Conservation (phyloP, 2,888 invertebrate species). For the Euproctis similis region DNA sequence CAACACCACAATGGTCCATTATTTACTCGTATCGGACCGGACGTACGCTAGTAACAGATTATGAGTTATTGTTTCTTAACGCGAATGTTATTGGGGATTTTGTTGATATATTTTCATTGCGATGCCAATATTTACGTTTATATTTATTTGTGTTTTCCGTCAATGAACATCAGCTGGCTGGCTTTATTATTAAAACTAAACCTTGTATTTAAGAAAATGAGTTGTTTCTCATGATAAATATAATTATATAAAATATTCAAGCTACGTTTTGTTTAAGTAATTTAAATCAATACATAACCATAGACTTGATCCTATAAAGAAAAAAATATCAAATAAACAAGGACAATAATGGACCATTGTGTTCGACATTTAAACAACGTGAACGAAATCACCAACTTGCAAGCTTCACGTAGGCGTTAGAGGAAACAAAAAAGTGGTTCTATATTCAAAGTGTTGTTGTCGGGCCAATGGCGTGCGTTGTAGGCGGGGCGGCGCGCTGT, state of each 20-base stretch:
- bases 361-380: slow-evolving; percentile 21
- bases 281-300: slow-evolving; percentile 10
- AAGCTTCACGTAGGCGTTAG: slow-evolving; percentile 70
- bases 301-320: slow-evolving; percentile 4
- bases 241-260: too few relatives aligned
- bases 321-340: too few relatives aligned
- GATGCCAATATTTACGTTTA: background rate
- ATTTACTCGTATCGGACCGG: slow-evolving; percentile 35
- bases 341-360: slow-evolving; percentile 21
- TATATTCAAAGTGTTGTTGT: slow-evolving; percentile 66
- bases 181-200: too few relatives aligned
- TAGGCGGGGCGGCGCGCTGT: slow-evolving; percentile 59
- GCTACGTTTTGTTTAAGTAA: too few relatives aligned
- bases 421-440: slow-evolving; percentile 69
- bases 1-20: slow-evolving; percentile 7
- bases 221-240: too few relatives aligned
- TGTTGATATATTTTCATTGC: slow-evolving; percentile 9
- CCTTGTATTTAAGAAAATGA: background rate
- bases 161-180: background rate
- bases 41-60: slow-evolving; percentile 27
- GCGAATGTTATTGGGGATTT: slow-evolving; percentile 9
- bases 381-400: slow-evolving; percentile 28
- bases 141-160: background rate
- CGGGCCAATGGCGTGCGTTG: slow-evolving; percentile 60
- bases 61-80: slow-evolving; percentile 32